Base-by-base conservation (phyloP, 2,797 vertebrate genomes). In the Enteromius trimaculatus region DNA sequence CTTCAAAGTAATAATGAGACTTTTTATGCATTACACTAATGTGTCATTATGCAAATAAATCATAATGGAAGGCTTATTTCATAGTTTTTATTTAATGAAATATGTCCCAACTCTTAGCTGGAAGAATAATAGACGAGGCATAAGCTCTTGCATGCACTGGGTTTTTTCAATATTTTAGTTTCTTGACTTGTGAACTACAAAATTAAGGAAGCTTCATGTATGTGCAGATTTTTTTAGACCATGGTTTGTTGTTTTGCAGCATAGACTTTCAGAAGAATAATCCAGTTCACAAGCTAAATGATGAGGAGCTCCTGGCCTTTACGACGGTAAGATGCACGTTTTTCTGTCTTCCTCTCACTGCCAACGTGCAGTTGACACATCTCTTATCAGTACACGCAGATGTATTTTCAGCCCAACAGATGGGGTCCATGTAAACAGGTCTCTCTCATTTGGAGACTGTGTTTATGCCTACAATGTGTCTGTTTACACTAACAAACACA, bases 231-330 rank as follows among this genome's bases (percentile, higher is more conserved):
- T 23, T 2, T 34, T 13, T 44, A 49, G 26, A 58, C 29, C 44
- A 6, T 49, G 17, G 3, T 31, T 39, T 68, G 21, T 79, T 47
- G 23, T n/a, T 79, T 94, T 91, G 79, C 94, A 99, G 98, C 92
- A 95, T 92, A 53, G 95, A 98, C 92, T 97, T 97, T 89, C 96
- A 97, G 87, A 99, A 96, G 94, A 99, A 97, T 88, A 99, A 97
- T 85, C 97, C 98, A 6, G 93, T 97, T 66, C 96, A 99, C 92
- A 98, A 95, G 70, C 92, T 99, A 87, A 99, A 98, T 10, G 95
- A 96, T 76, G 97, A 98, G 90, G 96, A 99, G 88, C 93, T 99
- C 69, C 90, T 97, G 82, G 96, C 97, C 80, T 99, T 98, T 92
- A 96, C 95, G 39, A 95, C 96, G n/a, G 97, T 99, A 93, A 97